These are phyloP conservation scores for Pheosia gnoma DNA, from an alignment of 2,888 invertebrate species.

Conservation along the genomic window DNA sequence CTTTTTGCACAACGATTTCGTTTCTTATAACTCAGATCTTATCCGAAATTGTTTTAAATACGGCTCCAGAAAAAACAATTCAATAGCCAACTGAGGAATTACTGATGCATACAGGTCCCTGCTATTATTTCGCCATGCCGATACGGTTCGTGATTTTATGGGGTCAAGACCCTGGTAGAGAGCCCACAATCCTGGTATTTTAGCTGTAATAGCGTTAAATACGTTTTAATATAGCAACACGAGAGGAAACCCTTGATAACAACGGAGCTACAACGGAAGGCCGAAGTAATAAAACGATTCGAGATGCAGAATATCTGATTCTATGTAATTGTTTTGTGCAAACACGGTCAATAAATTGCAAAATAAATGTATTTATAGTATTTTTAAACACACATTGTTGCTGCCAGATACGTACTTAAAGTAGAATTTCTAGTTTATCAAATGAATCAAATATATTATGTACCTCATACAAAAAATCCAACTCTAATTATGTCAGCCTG, in stretches of 20 bases:
- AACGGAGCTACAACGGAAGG: slow-evolving; percentile 10
- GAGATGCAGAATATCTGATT: slow-evolving; percentile 20
- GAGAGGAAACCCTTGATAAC: slow-evolving; percentile 22
- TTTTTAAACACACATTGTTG: too few relatives aligned
- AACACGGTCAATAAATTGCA: not conserved
- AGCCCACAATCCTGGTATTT: slow-evolving; percentile 10
- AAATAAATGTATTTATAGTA: too few relatives aligned
- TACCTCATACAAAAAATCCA: too few relatives aligned
- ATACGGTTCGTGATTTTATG: slow-evolving; percentile 19
- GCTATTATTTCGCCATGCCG: slow-evolving; percentile 25
- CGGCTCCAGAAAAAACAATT: not conserved
- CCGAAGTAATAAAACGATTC: slow-evolving; percentile 14
- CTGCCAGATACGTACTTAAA: too few relatives aligned
- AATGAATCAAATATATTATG: too few relatives aligned
- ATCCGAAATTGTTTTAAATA: not conserved
- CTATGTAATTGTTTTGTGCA: not conserved
- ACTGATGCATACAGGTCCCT: slow-evolving; percentile 16
- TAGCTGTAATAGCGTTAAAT: slow-evolving; percentile 2
- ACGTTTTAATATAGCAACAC: not conserved
- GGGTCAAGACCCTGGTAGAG: slow-evolving; percentile 19
- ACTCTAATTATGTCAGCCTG: too few relatives aligned
- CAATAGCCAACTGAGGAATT: slow-evolving; percentile 4
- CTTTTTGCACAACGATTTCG: not conserved
- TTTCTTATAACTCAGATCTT: not conserved
- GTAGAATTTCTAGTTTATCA: too few relatives aligned